Evolutionary conservation across 2,888 invertebrate genomes (phyloP).

Genomic region (Cephus pygmeus): DNA sequence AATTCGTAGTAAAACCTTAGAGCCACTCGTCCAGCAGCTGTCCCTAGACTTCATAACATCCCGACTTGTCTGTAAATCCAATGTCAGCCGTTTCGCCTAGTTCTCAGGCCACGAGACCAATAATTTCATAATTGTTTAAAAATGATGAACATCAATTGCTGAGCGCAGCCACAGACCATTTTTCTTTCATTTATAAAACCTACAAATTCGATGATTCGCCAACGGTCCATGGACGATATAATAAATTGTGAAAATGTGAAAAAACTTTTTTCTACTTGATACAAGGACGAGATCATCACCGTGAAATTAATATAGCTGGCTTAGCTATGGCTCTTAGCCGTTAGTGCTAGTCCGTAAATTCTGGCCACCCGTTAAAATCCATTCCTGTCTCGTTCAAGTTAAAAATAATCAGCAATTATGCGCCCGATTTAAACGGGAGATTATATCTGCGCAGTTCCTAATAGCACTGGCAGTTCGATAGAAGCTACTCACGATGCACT

Average conservation of each 20-base stretch:
- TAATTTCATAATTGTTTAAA: neutral
- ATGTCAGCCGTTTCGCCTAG: neutral
- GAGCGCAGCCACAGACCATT: neutral
- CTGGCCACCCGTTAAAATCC: conserved; percentile 13
- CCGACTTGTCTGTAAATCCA: neutral
- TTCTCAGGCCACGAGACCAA: neutral
- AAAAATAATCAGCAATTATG: conserved; percentile 20
- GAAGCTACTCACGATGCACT: neutral
- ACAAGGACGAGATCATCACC: neutral
- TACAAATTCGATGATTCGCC: neutral
- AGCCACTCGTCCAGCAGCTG: neutral
- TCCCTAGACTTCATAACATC: neutral
- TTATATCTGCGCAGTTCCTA: conserved; percentile 16
- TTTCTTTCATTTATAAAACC: neutral
- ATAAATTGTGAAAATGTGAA: neutral
- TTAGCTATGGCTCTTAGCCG: neutral
- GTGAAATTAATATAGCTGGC: neutral
- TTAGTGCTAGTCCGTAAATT: neutral
- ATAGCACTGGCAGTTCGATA: neutral
- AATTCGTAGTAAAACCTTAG: neutral
- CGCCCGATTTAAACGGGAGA: conserved; percentile 20
- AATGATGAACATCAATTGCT: neutral
- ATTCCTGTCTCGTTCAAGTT: conserved; percentile 1
- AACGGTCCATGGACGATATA: neutral
- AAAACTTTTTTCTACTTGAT: neutral